A percentile compares a stretch with the other conserved stretches of the same genome.
Conservation (phyloP, 2,113 vertebrate genomes). For the Prunella himalayana region DNA sequence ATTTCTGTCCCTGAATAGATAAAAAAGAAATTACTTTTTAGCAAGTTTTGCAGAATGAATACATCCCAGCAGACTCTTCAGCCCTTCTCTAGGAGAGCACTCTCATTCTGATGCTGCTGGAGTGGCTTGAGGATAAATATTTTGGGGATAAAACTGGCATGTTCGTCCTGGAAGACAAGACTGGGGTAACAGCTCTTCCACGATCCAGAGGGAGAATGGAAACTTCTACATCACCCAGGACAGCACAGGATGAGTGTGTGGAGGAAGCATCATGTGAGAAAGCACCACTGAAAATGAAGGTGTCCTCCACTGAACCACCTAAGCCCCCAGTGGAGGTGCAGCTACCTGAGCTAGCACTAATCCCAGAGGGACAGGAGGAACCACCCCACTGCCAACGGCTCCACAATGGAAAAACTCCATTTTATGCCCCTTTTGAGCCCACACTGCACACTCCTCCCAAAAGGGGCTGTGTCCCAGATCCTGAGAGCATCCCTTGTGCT, state of each 20-base stretch:
- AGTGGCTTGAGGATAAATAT: background rate
- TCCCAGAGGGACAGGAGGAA: background rate
- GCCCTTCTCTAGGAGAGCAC: background rate
- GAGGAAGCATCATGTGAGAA: background rate
- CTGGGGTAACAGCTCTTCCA: background rate
- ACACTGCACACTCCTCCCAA: background rate
- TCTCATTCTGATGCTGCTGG: background rate
- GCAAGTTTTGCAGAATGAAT: background rate
- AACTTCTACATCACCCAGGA: background rate
- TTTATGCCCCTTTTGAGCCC: background rate
- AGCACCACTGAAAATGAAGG: background rate
- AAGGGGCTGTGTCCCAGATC: background rate
- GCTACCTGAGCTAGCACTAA: background rate
- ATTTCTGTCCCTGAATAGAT: slow-evolving; percentile 12
- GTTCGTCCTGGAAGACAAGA: background rate
- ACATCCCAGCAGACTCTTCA: background rate
- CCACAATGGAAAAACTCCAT: background rate
- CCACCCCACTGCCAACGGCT: background rate
- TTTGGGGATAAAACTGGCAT: background rate
- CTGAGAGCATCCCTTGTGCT: background rate
- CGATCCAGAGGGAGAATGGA: background rate
- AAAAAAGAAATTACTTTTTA: slow-evolving; percentile 35
- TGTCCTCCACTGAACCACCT: background rate
- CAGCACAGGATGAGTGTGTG: fast-evolving
- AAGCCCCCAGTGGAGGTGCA: background rate